phyloP scores from a whole-genome alignment of 2,888 invertebrate genomes.

The Eupithecia vulgata region DNA sequence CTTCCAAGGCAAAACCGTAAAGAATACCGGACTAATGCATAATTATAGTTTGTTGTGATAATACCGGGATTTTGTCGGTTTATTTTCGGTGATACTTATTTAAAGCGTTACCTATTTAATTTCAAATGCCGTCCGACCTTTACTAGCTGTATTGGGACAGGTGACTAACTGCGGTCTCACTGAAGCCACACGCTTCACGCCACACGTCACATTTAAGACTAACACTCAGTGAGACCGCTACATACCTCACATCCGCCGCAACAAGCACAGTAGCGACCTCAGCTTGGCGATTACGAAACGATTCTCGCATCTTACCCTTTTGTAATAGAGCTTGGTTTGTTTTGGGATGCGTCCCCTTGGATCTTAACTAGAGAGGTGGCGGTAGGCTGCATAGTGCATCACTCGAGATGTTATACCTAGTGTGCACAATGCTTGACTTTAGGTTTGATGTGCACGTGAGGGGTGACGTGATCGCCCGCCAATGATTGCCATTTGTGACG shows the following conservation, averaged over 20 bases:
- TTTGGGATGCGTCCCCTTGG: slow-evolving; percentile 24
- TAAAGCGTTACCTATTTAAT: background rate
- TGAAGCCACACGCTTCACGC: slow-evolving; percentile 31
- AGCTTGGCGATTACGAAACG: slow-evolving; percentile 59
- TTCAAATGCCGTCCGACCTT: slow-evolving; percentile 47
- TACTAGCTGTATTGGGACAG: slow-evolving; percentile 45
- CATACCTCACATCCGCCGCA: slow-evolving; percentile 28
- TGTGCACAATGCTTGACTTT: slow-evolving; percentile 51
- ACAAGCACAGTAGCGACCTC: slow-evolving; percentile 49
- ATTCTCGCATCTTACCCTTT: slow-evolving; percentile 32
- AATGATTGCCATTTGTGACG: slow-evolving; percentile 14
- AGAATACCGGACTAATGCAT: background rate
- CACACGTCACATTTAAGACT: slow-evolving; percentile 20
- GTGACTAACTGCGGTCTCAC: slow-evolving; percentile 50
- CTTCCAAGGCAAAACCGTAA: background rate
- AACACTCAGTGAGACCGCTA: slow-evolving; percentile 31
- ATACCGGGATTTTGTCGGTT: background rate
- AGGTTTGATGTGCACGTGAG: slow-evolving; percentile 29
- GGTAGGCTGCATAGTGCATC: slow-evolving; percentile 63
- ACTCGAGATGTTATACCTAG: slow-evolving; percentile 51
- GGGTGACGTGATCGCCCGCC: slow-evolving; percentile 22
- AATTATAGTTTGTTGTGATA: background rate
- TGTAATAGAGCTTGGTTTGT: slow-evolving; percentile 39
- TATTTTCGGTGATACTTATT: background rate
- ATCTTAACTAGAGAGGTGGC: slow-evolving; percentile 55